Evolutionary conservation across 2,113 vertebrate species (phyloP).

Genomic region (Epinephelus fuscoguttatus): DNA sequence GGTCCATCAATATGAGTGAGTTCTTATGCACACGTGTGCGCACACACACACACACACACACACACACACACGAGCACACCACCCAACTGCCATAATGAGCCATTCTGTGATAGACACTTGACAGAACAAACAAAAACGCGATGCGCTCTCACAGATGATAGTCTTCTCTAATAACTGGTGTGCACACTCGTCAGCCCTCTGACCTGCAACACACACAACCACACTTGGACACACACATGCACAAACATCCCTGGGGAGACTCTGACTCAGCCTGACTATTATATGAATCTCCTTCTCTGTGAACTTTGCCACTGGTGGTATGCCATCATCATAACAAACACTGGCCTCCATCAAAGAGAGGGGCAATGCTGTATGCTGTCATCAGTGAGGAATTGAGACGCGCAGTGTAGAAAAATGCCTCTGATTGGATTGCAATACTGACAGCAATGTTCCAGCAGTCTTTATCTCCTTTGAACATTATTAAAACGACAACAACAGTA

Average conservation of each 20-base stretch:
- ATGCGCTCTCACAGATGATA: constrained; percentile 48
- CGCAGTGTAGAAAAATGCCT: not conserved
- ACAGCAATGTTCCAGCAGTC: constrained; percentile 19
- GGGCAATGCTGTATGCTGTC: constrained; percentile 14
- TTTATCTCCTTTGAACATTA: constrained; percentile 27
- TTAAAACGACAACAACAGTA: constrained; percentile 36
- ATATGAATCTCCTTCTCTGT: constrained; percentile 43
- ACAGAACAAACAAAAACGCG: constrained; percentile 62
- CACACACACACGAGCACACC: constrained; percentile 1
- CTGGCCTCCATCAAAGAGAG: constrained; percentile 43
- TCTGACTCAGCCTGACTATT: constrained; percentile 35
- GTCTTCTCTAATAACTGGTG: constrained; percentile 49
- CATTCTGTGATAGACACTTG: constrained; percentile 47
- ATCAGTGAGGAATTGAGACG: constrained; percentile 32
- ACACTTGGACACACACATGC: not conserved
- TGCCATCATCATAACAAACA: constrained; percentile 59
- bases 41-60: not conserved
- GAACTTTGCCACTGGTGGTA: constrained; percentile 57
- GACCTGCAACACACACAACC: constrained; percentile 13
- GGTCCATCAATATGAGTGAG: constrained; percentile 56
- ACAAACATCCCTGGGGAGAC: not conserved
- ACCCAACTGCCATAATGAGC: constrained; percentile 51
- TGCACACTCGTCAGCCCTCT: constrained; percentile 19
- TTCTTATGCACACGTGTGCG: not conserved
- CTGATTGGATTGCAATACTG: constrained; percentile 28